Base-by-base conservation (phyloP, 2,888 invertebrate genomes). In the Phortica okadai region DNA sequence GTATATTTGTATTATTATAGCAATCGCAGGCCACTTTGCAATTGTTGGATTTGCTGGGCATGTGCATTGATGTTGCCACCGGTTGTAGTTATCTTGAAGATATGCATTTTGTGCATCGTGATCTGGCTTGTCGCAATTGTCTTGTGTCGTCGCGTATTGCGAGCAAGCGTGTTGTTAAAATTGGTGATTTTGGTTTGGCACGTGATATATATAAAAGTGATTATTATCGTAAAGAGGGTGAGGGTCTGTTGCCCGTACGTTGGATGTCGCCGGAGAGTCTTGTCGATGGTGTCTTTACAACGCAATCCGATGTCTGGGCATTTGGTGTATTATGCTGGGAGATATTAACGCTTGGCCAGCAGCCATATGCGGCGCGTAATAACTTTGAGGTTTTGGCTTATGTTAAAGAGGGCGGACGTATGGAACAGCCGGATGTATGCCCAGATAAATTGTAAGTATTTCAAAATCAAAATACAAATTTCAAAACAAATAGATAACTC, bases 201-300 rank as follows among this genome's bases (percentile, higher is more conserved):
- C 93, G 99, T 79, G 99, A 99, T 91, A 97, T 99, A 80, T 99
- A 99, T 91, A 97, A 97, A 90, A 98, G 97, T 88, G 99, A 99
- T 91, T 99, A 99, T 89, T 99, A 99, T 89, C 94, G 98, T 80
- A 98, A 99, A 91, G 98, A 98, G 92, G 96, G 97, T 1, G 95
- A 95, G 92, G 95, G 98, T 0, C 92, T 98, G 67, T 91, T 99
- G 73, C 99, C 99, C 1, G 98, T 99, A 0, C 93, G 98, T 59
- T 99, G 99, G 99, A 99, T 99, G 98, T 96, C 98, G 0, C 99
- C 99, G 1, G 99, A 99, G 92, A 97, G 98, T 41, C 92, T 99
- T 11, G 95, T 97, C 1, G 98, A 99, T 90, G 98, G 99, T 0
- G 96, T 99, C 0, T 99, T 99, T 90, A 98, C 98, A 0, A 96